Evolutionary conservation across 2,113 vertebrate genomes (phyloP), one percentile per base, ranked within the genome.

Genomic region (Pollachius pollachius): DNA sequence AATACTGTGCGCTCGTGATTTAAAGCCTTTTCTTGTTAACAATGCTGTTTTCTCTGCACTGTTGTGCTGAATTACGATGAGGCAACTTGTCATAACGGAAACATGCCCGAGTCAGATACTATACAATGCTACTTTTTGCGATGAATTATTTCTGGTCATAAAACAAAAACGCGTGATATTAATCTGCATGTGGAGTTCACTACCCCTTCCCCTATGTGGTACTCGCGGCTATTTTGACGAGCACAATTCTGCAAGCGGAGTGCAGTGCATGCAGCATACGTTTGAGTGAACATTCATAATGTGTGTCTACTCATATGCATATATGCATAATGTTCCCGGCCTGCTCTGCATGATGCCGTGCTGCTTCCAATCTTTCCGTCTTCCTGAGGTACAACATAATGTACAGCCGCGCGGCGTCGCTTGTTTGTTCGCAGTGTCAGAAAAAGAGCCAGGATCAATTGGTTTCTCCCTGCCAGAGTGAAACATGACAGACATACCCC

Each of bases 21-120:
- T 91, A 92, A 91, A 90, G 89, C 90, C 79, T 89, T 89, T 89
- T 84, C 90, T 91, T 90, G 90, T 92, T 92, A 92, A 91, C 90
- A 87, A 80, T 83, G 83, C 87, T 85, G 88, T 87, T 90, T 89
- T 87, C 89, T 85, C 84, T 76, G 77, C 88, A 87, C 84, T 76
- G 86, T 83, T 82, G 84, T 64, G 62, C 77, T 90, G 86, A 91
- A 88, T 89, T 89, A 88, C 86, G 88, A 89, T 87, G 80, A 67
- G 83, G 83, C 86, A 76, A 76, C 89, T 78, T 84, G 87, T 88
- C 87, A 84, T 69, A 83, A 79, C 76, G 78, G 83, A 75, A 80
- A 85, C 86, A 71, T 82, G 87, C 68, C 77, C 75, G 72, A 9
- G 41, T 48, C 11, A 9, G 41, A 85, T 77, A 80, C 67, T 85